Evolutionary conservation across 2,797 vertebrate genomes (phyloP).

Genomic region (Ctenosaura bakeri): DNA sequence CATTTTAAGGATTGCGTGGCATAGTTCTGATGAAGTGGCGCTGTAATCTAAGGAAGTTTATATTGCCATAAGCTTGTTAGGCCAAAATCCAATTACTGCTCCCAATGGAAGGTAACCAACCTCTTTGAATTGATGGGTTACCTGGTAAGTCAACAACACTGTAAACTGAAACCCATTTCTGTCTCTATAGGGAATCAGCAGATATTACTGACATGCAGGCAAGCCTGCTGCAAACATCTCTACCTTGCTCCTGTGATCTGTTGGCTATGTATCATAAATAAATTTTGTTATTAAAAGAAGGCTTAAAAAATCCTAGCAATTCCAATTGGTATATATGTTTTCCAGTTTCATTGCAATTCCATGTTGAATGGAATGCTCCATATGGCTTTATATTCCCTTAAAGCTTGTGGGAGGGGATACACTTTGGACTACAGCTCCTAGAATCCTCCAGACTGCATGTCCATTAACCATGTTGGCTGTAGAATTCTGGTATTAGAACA

Average conservation of each 20-base stretch:
- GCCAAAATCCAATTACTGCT: too few species aligned
- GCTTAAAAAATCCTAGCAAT: neutral
- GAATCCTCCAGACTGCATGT: too few species aligned
- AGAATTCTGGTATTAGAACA: too few species aligned
- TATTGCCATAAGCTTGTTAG: neutral
- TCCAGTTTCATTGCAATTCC: fast-evolving
- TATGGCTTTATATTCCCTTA: neutral
- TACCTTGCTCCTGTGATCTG: neutral
- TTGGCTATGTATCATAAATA: neutral
- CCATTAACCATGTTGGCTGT: too few species aligned
- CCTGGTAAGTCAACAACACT: too few species aligned
- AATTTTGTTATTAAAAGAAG: neutral
- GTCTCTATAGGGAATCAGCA: neutral
- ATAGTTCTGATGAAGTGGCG: neutral
- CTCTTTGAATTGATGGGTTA: too few species aligned
- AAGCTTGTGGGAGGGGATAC: too few species aligned
- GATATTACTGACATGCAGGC: neutral
- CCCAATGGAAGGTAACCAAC: too few species aligned
- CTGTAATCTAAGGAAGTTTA: neutral
- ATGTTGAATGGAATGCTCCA: neutral
- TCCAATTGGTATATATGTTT: fast-evolving
- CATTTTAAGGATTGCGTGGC: neutral
- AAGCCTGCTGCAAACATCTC: neutral
- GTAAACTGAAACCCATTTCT: too few species aligned
- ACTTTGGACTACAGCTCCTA: too few species aligned